These are phyloP conservation scores for Oenanthe melanoleuca DNA, from an alignment of 2,113 vertebrate genomes.

Conservation along the genomic window DNA sequence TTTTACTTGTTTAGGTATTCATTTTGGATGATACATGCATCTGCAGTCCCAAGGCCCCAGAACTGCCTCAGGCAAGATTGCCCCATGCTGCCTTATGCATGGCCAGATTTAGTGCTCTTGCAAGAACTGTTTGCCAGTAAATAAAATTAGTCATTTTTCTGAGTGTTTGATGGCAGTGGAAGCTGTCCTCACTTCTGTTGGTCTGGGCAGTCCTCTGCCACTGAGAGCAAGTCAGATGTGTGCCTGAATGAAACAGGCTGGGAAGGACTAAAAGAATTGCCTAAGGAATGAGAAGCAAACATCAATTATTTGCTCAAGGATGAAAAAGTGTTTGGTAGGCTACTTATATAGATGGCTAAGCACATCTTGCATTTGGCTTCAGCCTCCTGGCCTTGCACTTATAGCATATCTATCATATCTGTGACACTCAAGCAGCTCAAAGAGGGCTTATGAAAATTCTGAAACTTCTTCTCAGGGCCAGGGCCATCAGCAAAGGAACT, in stretches of 20 bases:
- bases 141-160: background rate
- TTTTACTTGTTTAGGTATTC: background rate
- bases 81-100: background rate
- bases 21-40: background rate
- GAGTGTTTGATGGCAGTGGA: background rate
- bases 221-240: rapidly evolving
- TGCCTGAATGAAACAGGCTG: background rate
- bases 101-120: background rate
- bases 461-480: background rate
- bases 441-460: background rate
- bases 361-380: background rate
- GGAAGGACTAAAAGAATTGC: background rate
- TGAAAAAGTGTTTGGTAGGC: background rate
- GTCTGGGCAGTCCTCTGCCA: background rate
- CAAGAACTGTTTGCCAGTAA: background rate
- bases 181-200: background rate
- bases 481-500: background rate
- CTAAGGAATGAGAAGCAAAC: background rate
- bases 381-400: background rate
- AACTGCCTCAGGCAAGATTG: background rate
- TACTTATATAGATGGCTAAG: background rate
- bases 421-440: background rate
- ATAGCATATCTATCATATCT: background rate
- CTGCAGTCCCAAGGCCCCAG: background rate
- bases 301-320: background rate